Evolutionary conservation across 2,113 vertebrate species (phyloP).

Genomic region (Chiloscyllium plagiosum): DNA sequence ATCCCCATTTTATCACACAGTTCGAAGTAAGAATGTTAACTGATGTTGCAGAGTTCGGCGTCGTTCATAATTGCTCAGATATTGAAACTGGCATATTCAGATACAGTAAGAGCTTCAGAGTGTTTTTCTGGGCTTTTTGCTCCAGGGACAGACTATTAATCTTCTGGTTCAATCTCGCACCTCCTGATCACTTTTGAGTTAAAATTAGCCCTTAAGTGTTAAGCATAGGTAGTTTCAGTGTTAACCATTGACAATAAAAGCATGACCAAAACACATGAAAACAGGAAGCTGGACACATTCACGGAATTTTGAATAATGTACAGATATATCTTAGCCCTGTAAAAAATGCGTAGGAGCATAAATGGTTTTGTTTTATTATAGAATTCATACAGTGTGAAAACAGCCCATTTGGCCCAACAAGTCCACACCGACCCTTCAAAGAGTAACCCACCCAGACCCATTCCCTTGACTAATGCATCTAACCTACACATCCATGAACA

Average conservation of each 20-base stretch:
- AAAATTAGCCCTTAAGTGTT: background rate
- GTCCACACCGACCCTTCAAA: too few species aligned
- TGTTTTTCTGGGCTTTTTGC: background rate
- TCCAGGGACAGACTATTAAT: background rate
- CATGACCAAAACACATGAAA: background rate
- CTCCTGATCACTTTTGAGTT: background rate
- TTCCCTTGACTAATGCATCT: too few species aligned
- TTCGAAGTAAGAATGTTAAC: background rate
- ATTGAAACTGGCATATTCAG: background rate
- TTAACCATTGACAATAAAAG: background rate
- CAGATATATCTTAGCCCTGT: background rate
- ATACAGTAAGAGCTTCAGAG: background rate
- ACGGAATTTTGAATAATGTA: background rate
- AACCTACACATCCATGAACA: too few species aligned
- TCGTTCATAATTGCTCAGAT: background rate
- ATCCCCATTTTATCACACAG: background rate
- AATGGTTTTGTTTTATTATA: background rate
- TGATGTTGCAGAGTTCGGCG: background rate
- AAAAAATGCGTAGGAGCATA: background rate
- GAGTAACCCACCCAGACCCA: too few species aligned
- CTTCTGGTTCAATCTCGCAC: background rate
- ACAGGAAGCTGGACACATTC: background rate
- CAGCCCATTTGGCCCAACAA: too few species aligned
- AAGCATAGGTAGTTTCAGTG: background rate
- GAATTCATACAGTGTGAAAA: too few species aligned